These are phyloP conservation scores for Epistrophe grossulariae DNA, from an alignment of 2,888 invertebrate genomes.

Conservation along the genomic window DNA sequence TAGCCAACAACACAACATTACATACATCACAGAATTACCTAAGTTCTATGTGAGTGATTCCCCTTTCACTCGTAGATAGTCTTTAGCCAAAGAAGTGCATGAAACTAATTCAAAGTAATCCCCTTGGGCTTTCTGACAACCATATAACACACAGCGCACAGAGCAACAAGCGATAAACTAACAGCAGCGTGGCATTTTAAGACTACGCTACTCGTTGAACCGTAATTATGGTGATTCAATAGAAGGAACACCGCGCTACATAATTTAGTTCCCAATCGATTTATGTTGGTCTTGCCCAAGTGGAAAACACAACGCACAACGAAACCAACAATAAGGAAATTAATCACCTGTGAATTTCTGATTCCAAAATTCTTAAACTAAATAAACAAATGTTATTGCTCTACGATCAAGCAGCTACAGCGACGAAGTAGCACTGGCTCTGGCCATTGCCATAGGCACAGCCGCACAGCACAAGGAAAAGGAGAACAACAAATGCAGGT, in stretches of 20 bases:
- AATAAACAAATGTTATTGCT: background rate
- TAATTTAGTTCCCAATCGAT: conserved; percentile 40
- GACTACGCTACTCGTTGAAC: conserved; percentile 25
- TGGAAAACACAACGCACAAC: conserved; percentile 27
- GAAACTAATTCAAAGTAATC: conserved; percentile 41
- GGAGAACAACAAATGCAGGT: conserved; percentile 41
- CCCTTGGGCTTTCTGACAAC: background rate
- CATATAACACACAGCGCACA: background rate
- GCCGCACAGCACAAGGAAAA: background rate
- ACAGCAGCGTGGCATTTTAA: conserved; percentile 9
- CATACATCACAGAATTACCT: conserved; percentile 17
- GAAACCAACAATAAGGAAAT: conserved; percentile 50
- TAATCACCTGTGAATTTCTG: conserved; percentile 52
- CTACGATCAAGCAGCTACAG: background rate
- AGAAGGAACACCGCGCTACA: conserved; percentile 8
- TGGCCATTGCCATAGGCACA: background rate
- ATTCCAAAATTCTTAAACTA: conserved; percentile 13
- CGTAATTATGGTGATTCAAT: conserved; percentile 18
- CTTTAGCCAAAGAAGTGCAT: conserved; percentile 22
- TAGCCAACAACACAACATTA: conserved; percentile 23
- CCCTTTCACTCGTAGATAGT: conserved; percentile 54
- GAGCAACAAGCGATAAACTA: conserved; percentile 2
- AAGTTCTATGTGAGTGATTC: conserved; percentile 71
- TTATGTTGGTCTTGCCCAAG: conserved; percentile 13
- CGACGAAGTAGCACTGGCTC: background rate